Base-by-base conservation (phyloP, 2,888 invertebrate genomes). In the Ectemnius cavifrons region DNA sequence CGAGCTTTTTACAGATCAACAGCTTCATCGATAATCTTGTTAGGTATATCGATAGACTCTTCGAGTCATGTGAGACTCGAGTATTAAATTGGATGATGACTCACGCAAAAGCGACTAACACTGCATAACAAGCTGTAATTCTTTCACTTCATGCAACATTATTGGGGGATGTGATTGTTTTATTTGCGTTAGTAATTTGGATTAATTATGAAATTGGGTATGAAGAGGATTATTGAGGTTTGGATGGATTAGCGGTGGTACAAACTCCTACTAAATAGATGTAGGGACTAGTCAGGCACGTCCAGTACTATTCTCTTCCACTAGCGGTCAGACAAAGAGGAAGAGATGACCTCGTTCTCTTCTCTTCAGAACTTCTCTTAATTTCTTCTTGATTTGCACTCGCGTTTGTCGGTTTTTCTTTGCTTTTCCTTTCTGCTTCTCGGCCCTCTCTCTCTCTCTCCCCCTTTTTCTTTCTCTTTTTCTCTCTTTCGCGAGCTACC, bases 191-290 rank as follows among this genome's bases (percentile, higher is more conserved):
- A 81, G 74, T 78, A 72, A 67, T 67, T 64, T 68, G 6, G 1
- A 57, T 80, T 78, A 78, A 64, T 71, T 18, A 4, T 37, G 8
- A 6, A 37, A 37, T 4, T 37, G 23, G 23, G 23, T 23, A 23
- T 3, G 66, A 46, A 59, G 64, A 52, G 63, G 47, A 46, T 37
- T 59, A 71, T 63, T 64, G 23, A 63, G 59, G 56, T 71, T 61
- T 69, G 66, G 71, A 56, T 67, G 65, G 60, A 77, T 81, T 81
- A 81, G 70, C 71, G 71, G 71, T 79, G 77, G 77, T 80, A 73
- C 71, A 67, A 82, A 64, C 80, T 81, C 79, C 77, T 82, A 82
- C 79, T 80, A 82, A 82, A 76, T 78, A 64, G 69, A 69, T 75
- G 67, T 68, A 60, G 70, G 67, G 67, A 60, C 67, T 45, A 70